These are phyloP conservation scores for Falco biarmicus DNA, from an alignment of 2,797 vertebrate genomes.

Conservation along the genomic window DNA sequence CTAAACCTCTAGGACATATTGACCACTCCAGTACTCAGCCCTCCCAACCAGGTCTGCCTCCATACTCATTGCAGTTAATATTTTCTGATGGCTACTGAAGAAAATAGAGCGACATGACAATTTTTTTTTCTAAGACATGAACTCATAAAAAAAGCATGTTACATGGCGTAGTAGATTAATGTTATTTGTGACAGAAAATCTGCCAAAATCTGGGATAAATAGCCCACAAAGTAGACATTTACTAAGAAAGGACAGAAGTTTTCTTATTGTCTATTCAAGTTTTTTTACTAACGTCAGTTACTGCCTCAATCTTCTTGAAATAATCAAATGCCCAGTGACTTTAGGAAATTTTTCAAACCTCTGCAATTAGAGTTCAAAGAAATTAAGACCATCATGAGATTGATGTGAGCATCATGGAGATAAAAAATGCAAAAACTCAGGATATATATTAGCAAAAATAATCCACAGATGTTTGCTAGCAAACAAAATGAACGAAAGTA, in stretches of 20 bases:
- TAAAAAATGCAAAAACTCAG: background rate
- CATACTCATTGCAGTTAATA: background rate
- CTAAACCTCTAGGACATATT: background rate
- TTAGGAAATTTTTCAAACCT: background rate
- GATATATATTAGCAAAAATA: background rate
- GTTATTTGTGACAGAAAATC: background rate
- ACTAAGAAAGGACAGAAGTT: background rate
- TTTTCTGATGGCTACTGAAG: background rate
- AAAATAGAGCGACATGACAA: background rate
- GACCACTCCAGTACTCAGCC: background rate
- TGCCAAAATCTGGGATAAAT: background rate
- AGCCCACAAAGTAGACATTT: background rate
- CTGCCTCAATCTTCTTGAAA: background rate
- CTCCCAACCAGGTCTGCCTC: background rate
- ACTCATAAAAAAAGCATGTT: slow-evolving; percentile 14
- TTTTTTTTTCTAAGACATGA: background rate
- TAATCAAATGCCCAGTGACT: background rate
- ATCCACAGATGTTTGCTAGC: background rate
- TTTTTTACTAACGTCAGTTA: background rate
- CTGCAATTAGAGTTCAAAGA: background rate
- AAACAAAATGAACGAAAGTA: background rate
- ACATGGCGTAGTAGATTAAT: background rate
- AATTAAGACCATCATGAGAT: background rate
- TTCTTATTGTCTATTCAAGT: background rate
- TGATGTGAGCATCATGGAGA: background rate